Percentiles rank a stretch among this genome's conserved stretches.
Evolutionary conservation across 2,113 vertebrate species (phyloP).

Genomic region (Calonectris borealis): DNA sequence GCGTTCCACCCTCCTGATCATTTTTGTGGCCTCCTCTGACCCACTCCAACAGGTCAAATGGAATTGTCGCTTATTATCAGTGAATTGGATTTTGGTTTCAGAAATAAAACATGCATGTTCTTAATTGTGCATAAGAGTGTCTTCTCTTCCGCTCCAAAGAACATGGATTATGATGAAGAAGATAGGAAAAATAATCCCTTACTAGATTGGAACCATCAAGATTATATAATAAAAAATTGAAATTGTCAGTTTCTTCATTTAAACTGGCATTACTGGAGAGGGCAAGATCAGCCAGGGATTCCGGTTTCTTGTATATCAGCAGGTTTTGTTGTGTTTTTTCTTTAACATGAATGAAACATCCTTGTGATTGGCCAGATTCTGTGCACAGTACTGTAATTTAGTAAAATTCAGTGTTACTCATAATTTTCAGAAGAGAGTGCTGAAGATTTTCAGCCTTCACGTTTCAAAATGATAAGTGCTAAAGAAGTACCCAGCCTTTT

Average conservation of each 20-base stretch:
- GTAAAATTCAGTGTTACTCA: neutral
- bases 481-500: neutral
- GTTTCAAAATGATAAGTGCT: neutral
- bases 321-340: neutral
- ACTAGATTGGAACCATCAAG: neutral
- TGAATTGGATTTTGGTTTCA: neutral
- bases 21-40: too few species aligned
- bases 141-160: neutral
- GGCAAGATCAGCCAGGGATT: neutral
- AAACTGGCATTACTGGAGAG: neutral
- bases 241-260: neutral
- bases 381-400: neutral
- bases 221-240: neutral
- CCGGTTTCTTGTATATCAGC: neutral
- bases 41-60: neutral
- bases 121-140: neutral
- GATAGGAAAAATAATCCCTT: neutral
- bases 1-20: too few species aligned
- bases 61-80: neutral
- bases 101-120: neutral
- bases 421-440: neutral
- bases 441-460: neutral
- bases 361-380: neutral
- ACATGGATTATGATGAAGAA: neutral
- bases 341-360: neutral